phyloP scores from a whole-genome alignment of 2,888 invertebrate genomes.

The Callyntrura sp. region DNA sequence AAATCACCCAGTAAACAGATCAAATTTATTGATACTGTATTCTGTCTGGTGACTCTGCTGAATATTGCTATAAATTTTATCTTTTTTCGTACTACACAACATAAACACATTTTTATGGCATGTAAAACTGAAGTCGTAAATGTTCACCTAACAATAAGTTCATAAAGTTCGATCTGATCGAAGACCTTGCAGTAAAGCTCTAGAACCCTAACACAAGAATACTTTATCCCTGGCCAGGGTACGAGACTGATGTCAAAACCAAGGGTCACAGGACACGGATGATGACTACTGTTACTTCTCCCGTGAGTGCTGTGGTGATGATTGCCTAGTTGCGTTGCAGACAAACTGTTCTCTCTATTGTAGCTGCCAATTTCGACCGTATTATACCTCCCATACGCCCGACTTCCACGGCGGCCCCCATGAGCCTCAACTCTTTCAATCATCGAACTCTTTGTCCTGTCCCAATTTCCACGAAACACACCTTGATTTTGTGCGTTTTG shows the following conservation, averaged over 20 bases:
- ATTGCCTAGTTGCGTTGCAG: slow-evolving; percentile 40
- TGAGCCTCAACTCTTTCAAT: slow-evolving; percentile 75
- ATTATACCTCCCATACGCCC: slow-evolving; percentile 66
- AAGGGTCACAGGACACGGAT: slow-evolving; percentile 86
- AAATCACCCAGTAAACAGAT: too few species aligned
- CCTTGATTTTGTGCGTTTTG: background rate
- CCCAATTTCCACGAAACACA: background rate
- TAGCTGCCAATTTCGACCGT: slow-evolving; percentile 71
- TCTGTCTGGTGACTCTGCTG: background rate
- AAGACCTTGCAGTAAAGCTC: slow-evolving; percentile 95
- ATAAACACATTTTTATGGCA: background rate
- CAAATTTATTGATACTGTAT: background rate
- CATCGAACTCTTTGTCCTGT: slow-evolving; percentile 55
- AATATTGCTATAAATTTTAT: background rate
- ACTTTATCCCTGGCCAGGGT: slow-evolving; percentile 94
- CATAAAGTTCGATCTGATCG: slow-evolving; percentile 92
- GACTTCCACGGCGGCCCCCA: slow-evolving; percentile 68
- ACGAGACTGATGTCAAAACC: slow-evolving; percentile 87
- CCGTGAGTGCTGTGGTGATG: slow-evolving; percentile 52
- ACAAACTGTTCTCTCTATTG: slow-evolving; percentile 56
- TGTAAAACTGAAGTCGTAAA: too few species aligned
- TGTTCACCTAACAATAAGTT: slow-evolving; percentile 91
- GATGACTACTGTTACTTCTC: slow-evolving; percentile 61
- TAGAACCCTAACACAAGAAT: slow-evolving; percentile 93
- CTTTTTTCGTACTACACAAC: slow-evolving; percentile 73